These are phyloP conservation scores for Apantesis nais DNA, from an alignment of 2,888 invertebrate genomes.

Conservation along the genomic window DNA sequence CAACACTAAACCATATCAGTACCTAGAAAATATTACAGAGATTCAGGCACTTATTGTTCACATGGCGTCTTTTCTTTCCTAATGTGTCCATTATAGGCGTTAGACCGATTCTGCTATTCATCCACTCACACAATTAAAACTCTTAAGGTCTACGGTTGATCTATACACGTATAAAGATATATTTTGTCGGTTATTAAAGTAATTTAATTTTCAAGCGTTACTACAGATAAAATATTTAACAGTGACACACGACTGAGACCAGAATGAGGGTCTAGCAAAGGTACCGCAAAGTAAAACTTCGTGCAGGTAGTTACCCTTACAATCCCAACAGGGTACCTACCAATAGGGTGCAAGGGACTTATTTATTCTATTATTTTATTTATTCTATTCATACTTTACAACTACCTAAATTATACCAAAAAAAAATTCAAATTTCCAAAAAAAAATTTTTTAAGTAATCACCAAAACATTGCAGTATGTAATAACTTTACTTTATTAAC, in stretches of 20 bases:
- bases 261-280: no score
- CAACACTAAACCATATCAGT: no score
- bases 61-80: not conserved
- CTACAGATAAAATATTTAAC: no score
- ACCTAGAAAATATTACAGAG: no score
- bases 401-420: not conserved
- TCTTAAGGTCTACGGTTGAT: no score
- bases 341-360: not conserved
- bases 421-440: no score
- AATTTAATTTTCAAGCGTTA: not conserved
- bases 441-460: slow-evolving; percentile 6
- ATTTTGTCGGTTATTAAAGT: no score
- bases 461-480: slow-evolving; percentile 22
- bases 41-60: not conserved
- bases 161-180: no score
- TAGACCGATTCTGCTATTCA: not conserved
- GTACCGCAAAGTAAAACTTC: no score
- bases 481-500: not conserved
- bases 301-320: no score
- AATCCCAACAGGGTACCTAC: not conserved
- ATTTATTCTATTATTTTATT: not conserved
- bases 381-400: not conserved
- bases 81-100: not conserved
- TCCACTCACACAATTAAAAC: no score
- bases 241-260: no score